Evolutionary conservation across 2,888 invertebrate species (phyloP).

Genomic region (Dorcus hopei): DNA sequence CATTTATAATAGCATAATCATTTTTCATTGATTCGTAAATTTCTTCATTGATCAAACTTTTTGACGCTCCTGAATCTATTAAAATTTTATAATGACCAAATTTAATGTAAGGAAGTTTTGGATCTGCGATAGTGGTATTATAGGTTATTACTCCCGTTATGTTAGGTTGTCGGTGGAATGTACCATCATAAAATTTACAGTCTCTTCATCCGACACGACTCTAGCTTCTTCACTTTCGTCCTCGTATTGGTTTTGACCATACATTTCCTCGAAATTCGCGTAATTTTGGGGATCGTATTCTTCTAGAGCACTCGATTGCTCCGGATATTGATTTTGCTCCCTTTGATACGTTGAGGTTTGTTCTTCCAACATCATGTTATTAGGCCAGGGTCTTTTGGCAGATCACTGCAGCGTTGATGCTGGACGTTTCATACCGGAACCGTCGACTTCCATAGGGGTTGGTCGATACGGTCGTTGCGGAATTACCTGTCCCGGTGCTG

Average conservation of each 20-base stretch:
- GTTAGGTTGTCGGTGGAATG: too few relatives aligned
- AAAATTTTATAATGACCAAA: neutral
- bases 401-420: neutral
- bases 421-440: neutral
- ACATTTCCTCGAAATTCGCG: neutral
- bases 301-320: neutral
- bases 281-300: conserved; percentile 1
- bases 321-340: neutral
- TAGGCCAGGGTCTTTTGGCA: neutral
- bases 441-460: conserved; percentile 6
- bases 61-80: neutral
- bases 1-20: neutral
- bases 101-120: neutral
- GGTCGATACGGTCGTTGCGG: neutral
- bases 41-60: neutral
- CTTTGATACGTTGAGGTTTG: too few relatives aligned
- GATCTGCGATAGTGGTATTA: neutral
- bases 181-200: too few relatives aligned
- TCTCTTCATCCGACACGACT: neutral
- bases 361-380: too few relatives aligned
- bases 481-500: neutral
- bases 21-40: conserved; percentile 1
- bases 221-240: neutral
- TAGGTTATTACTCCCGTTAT: neutral
- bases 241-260: neutral